These are phyloP conservation scores for Uropsilus gracilis DNA, from an alignment of 2,113 vertebrate genomes.

Conservation along the genomic window DNA sequence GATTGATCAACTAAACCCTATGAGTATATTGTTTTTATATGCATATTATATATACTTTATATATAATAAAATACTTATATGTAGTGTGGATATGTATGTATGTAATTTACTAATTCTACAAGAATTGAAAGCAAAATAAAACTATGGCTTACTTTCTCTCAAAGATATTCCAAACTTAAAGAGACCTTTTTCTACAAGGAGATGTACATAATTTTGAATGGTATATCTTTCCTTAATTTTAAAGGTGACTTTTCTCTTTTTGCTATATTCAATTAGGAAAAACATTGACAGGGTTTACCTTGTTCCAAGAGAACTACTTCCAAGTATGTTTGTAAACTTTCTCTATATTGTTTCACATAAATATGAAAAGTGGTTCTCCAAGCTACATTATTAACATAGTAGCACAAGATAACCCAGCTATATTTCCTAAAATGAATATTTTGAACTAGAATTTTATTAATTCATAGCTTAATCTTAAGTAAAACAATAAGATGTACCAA, in stretches of 20 bases:
- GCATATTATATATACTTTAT: no score
- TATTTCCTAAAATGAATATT: no score
- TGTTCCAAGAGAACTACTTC: neutral
- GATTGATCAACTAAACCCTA: neutral
- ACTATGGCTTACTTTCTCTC: neutral
- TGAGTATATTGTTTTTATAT: no score
- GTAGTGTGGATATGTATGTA: no score
- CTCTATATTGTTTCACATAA: neutral
- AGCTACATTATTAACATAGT: neutral
- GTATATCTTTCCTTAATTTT: neutral
- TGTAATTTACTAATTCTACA: neutral
- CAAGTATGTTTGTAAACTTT: neutral
- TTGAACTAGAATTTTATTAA: neutral
- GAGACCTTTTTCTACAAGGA: neutral
- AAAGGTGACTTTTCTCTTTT: neutral
- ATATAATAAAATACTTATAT: no score
- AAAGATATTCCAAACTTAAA: conserved; percentile 8
- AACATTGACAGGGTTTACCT: neutral
- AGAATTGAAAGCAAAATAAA: conserved; percentile 26
- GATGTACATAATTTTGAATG: neutral
- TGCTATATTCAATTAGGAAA: neutral
- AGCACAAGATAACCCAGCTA: neutral
- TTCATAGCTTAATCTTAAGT: neutral
- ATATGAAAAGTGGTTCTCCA: neutral
- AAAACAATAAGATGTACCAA: no score